These are phyloP conservation scores for Parnassius mnemosyne DNA, from an alignment of 2,888 invertebrate genomes.

Conservation along the genomic window DNA sequence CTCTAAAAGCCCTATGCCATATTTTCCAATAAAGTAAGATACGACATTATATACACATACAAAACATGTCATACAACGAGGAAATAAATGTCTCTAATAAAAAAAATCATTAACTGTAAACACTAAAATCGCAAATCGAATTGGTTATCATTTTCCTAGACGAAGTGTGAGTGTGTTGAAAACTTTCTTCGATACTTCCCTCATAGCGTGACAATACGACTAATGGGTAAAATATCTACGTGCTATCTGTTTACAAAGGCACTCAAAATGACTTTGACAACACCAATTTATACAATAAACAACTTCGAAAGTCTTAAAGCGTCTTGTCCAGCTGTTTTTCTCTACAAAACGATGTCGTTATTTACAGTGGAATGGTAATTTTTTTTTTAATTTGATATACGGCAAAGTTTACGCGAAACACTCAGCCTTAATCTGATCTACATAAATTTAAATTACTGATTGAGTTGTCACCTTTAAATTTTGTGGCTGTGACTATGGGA, in stretches of 20 bases:
- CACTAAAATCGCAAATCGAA: too few relatives aligned
- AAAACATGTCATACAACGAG: too few relatives aligned
- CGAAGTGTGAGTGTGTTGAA: not conserved
- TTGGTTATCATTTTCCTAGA: too few relatives aligned
- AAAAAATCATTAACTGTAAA: too few relatives aligned
- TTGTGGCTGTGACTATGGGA: conserved; percentile 13
- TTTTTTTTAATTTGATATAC: conserved; percentile 12
- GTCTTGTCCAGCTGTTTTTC: conserved; percentile 3
- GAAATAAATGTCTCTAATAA: too few relatives aligned
- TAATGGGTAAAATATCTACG: conserved; percentile 3
- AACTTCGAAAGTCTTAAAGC: conserved; percentile 15
- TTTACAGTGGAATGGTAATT: conserved; percentile 19
- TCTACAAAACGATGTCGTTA: conserved; percentile 8
- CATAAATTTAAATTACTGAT: conserved; percentile 65
- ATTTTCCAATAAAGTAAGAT: too few relatives aligned
- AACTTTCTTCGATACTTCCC: conserved; percentile 2
- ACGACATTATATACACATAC: too few relatives aligned
- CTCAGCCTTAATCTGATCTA: conserved; percentile 57
- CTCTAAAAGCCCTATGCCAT: too few relatives aligned
- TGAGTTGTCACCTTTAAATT: conserved; percentile 26
- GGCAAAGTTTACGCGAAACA: conserved; percentile 40
- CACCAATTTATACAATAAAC: conserved; percentile 16
- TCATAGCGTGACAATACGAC: not conserved
- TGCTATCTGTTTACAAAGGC: conserved; percentile 13
- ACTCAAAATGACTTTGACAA: conserved; percentile 15